Conservation (phyloP, 2,888 invertebrate genomes). For the Cybosia mesomella region DNA sequence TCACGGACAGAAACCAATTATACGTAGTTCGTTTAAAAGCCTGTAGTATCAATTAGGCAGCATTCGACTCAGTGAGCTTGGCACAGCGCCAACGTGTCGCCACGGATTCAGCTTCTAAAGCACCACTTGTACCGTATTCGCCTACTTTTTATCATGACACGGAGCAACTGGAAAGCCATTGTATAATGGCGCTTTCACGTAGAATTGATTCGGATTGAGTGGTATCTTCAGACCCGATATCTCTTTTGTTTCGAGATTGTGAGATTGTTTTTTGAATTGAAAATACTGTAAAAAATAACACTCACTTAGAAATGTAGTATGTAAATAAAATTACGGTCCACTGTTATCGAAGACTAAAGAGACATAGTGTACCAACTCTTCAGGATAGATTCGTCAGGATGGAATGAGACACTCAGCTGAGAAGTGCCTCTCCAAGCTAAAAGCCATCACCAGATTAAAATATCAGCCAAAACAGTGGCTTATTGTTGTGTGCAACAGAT, state of each 20-base stretch:
- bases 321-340: too few relatives aligned
- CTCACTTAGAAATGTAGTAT: too few relatives aligned
- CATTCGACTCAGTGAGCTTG: constrained; percentile 34
- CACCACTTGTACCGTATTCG: constrained; percentile 37
- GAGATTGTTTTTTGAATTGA: constrained; percentile 2
- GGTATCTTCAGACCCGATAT: constrained; percentile 4
- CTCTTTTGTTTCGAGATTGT: background rate
- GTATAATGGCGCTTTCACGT: constrained; percentile 26
- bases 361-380: too few relatives aligned
- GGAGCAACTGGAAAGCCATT: constrained; percentile 30
- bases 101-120: constrained; percentile 33
- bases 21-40: constrained; percentile 50
- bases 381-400: too few relatives aligned
- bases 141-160: constrained; percentile 37
- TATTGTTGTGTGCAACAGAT: too few relatives aligned
- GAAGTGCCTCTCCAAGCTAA: too few relatives aligned
- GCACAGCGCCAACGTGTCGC: constrained; percentile 38
- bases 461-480: too few relatives aligned
- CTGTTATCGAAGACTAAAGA: too few relatives aligned
- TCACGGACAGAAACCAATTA: constrained; percentile 50
- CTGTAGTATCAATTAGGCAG: constrained; percentile 46
- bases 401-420: too few relatives aligned
- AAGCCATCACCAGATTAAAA: too few relatives aligned
- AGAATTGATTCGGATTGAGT: constrained; percentile 20
- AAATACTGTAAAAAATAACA: constrained; percentile 1